Base-by-base conservation (phyloP, 2,113 vertebrate species). In the Sinocyclocheilus anshuiensis region DNA sequence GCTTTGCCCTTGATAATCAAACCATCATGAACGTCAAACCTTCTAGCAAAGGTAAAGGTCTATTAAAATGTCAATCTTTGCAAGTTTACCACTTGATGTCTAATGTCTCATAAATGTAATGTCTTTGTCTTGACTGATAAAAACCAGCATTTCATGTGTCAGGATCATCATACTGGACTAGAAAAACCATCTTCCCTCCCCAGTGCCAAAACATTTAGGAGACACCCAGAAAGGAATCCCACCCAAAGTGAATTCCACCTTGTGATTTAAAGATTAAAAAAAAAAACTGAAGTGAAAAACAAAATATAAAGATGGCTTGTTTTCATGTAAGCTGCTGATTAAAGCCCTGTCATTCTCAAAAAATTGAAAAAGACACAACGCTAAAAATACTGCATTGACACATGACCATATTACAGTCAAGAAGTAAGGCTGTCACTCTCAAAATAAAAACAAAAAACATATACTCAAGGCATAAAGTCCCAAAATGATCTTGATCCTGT, bases 321-420 rank as follows among this genome's bases (percentile, higher is more conserved):
- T 10, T 45, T 48, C 7, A 65, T 13, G 13, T 63, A 63, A 42
- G 36, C 77, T 50, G 6, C 57, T 80, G 55, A 61, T 13, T 45
- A 13, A 59, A 79, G 77, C 77, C 20, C 55, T 6, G 26, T 81
- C 36, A 42, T 42, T 80, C 55, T 39, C 3, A 63, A 61, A 63
- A 80, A 61, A 2, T 7, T 3, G 20, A 42, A 59, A 75, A 80
- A 42, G 20, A 36, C 2, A 36, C 18, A 2, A 63, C 1, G 4
- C 9, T n/a, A 81, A 81, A 81, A 81, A 63, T 50, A 81, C 79
- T 81, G 61, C 61, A 81, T 67, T 67, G 61, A 67, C 42, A 50
- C 59, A 42, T 80, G 29, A 80, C 36, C 33, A 15, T 63, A 24
- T 80, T 24, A 80, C 55, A 63, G 57, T 80, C 55, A 42, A 50